phyloP scores from a whole-genome alignment of 1,140 invertebrate genomes.

The Neomicropteryx cornuta region DNA sequence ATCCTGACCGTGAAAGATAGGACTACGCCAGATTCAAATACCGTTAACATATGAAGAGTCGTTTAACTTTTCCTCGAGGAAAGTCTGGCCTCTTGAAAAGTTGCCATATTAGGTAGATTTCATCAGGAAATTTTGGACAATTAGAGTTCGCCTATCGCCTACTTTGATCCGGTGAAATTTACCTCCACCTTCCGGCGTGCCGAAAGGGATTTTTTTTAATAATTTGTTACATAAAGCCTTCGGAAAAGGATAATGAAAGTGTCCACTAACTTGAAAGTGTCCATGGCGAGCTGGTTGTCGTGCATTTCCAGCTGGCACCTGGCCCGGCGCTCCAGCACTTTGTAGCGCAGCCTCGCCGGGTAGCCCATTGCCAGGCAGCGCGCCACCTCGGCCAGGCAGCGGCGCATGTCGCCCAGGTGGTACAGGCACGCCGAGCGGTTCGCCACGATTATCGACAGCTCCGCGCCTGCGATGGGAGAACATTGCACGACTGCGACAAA shows the following conservation, averaged over 20 bases:
- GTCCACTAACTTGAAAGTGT: slow-evolving; percentile 45
- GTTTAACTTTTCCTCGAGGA: not conserved
- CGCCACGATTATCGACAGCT: slow-evolving; percentile 64
- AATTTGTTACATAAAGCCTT: not conserved
- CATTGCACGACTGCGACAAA: slow-evolving; percentile 7
- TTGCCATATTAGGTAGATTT: no score
- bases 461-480: slow-evolving; percentile 34
- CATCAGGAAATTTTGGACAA: no score
- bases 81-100: no score
- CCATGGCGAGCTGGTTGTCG: slow-evolving; percentile 53
- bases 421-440: slow-evolving; percentile 83
- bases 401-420: slow-evolving; percentile 59
- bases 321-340: slow-evolving; percentile 65
- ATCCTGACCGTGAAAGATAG: not conserved
- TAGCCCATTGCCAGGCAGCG: slow-evolving; percentile 57
- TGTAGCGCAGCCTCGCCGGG: slow-evolving; percentile 62
- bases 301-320: slow-evolving; percentile 65
- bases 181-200: no score
- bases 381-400: slow-evolving; percentile 59
- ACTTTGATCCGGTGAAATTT: no score
- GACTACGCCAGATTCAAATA: not conserved
- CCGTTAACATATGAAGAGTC: not conserved
- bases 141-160: no score
- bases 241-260: slow-evolving; percentile 5
- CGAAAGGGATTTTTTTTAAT: no score